phyloP scores from a whole-genome alignment of 1,140 invertebrate genomes.

The Tetramorium simillimum region DNA sequence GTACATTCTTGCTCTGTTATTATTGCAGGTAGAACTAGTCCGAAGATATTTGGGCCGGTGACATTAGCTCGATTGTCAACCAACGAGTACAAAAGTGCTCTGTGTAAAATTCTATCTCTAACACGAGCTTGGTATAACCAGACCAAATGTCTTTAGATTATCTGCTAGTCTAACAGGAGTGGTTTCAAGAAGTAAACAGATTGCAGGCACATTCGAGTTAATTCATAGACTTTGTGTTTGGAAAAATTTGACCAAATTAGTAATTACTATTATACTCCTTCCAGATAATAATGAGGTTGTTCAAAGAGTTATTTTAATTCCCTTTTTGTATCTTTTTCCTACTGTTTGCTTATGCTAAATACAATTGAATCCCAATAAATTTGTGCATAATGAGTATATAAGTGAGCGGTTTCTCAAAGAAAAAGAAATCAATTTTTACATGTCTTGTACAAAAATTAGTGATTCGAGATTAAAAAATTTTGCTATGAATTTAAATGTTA shows the following conservation, averaged over 20 bases:
- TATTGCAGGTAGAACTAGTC: constrained; percentile 79
- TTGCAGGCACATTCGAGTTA: constrained; percentile 85
- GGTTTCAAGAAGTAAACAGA: constrained; percentile 84
- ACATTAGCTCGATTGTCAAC: constrained; percentile 55
- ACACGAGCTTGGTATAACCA: constrained; percentile 61
- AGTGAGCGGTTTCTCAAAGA: background rate
- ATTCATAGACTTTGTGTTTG: constrained; percentile 79
- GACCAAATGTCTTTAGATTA: constrained; percentile 82
- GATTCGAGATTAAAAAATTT: background rate
- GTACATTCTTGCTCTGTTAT: constrained; percentile 84
- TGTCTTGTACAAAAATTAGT: background rate
- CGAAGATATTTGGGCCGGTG: constrained; percentile 80
- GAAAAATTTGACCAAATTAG: constrained; percentile 75
- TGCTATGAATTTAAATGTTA: constrained; percentile 11
- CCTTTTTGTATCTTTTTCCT: constrained; percentile 15
- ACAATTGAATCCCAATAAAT: constrained; percentile 29
- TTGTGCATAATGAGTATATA: constrained; percentile 54
- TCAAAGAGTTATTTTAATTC: constrained; percentile 37
- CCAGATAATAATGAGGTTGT: constrained; percentile 58
- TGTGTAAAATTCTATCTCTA: background rate
- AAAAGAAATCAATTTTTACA: background rate
- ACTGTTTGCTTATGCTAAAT: constrained; percentile 16
- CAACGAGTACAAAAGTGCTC: background rate
- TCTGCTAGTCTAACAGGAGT: constrained; percentile 83
- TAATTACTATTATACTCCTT: constrained; percentile 77